phyloP scores from a whole-genome alignment of 2,797 vertebrate genomes.

The Loriculus beryllinus region DNA sequence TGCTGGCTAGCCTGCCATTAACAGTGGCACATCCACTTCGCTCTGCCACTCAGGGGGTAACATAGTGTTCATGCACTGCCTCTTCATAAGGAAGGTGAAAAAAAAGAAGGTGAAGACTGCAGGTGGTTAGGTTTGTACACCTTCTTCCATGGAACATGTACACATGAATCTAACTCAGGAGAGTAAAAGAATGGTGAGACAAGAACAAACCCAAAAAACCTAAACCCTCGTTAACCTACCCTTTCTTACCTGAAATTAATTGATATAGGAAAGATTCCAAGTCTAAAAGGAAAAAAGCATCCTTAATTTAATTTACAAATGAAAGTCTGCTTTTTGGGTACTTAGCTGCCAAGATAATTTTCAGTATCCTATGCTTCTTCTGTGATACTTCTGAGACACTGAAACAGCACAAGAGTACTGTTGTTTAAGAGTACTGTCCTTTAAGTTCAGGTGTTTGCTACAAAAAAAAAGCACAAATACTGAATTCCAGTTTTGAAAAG shows the following conservation, averaged over 20 bases:
- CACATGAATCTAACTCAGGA: neutral
- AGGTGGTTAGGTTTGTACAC: fast-evolving
- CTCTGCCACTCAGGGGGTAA: neutral
- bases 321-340: neutral
- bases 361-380: neutral
- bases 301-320: neutral
- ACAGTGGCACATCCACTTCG: neutral
- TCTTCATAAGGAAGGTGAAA: neutral
- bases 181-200: neutral
- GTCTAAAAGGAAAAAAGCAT: neutral
- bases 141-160: neutral
- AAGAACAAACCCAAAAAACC: neutral
- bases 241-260: neutral
- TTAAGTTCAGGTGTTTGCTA: neutral
- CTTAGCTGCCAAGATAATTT: neutral
- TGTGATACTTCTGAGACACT: neutral
- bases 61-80: neutral
- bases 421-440: neutral
- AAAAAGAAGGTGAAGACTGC: neutral
- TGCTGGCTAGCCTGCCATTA: neutral
- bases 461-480: neutral
- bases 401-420: neutral
- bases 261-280: neutral
- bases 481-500: neutral
- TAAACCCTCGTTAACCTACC: neutral